phyloP scores from a whole-genome alignment of 2,888 invertebrate species.

The Leptopterna dolabrata region DNA sequence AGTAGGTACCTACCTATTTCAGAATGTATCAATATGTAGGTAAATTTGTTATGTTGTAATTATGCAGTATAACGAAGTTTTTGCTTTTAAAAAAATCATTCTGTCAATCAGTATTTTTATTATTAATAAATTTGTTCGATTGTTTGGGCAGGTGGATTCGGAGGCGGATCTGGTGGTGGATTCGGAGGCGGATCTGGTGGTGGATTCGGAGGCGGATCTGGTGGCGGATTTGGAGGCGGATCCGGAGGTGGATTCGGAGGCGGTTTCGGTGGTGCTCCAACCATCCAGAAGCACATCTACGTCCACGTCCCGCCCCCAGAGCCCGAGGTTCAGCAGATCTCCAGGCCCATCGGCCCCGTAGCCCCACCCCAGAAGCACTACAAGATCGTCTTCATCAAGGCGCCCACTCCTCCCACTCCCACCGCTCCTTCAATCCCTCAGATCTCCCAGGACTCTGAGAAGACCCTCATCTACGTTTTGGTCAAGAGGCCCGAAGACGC shows the following conservation, averaged over 20 bases:
- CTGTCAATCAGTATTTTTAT: too few species aligned
- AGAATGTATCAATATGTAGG: too few species aligned
- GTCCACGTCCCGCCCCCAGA: conserved; percentile 91
- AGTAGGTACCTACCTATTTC: too few species aligned
- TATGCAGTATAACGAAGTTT: too few species aligned
- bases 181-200: conserved; percentile 51
- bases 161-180: conserved; percentile 41
- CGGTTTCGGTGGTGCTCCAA: conserved; percentile 69
- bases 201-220: conserved; percentile 56
- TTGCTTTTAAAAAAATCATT: too few species aligned
- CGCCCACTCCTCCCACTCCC: conserved; percentile 85
- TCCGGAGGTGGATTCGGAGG: conserved; percentile 69
- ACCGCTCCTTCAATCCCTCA: conserved; percentile 84
- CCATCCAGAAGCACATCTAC: conserved; percentile 88
- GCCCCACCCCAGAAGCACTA: conserved; percentile 87
- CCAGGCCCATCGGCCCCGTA: conserved; percentile 74
- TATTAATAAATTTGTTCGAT: too few species aligned
- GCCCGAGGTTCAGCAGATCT: conserved; percentile 76
- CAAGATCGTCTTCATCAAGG: conserved; percentile 94
- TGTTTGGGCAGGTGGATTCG: conserved; percentile 54
- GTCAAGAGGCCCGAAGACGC: conserved; percentile 90
- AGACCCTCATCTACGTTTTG: conserved; percentile 88
- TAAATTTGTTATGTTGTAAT: too few species aligned
- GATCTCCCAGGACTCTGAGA: conserved; percentile 83
- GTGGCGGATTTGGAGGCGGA: conserved; percentile 65